Conservation (phyloP, 2,888 invertebrate species). For the Hirudinaria manillensis region DNA sequence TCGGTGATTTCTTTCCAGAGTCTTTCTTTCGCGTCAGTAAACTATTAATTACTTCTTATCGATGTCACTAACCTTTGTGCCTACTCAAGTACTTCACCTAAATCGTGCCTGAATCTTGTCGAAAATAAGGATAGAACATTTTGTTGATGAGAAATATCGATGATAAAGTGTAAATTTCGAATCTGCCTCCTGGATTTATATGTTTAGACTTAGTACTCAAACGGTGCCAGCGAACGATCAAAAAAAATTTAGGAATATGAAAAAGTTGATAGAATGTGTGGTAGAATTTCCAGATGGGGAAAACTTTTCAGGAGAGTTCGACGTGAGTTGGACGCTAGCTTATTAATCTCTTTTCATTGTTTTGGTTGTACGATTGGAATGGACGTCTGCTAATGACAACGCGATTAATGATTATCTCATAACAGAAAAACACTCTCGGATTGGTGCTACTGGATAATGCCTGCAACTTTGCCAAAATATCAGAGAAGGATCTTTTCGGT, state of each 20-base stretch:
- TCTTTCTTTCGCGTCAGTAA: no score
- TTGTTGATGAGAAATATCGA: no score
- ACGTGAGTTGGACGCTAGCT: background rate
- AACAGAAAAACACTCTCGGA: background rate
- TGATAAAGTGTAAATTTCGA: background rate
- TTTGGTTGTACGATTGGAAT: background rate
- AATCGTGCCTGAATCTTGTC: no score
- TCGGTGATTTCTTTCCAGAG: no score
- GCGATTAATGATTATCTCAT: background rate
- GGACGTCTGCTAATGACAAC: background rate
- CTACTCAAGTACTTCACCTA: no score
- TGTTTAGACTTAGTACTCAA: background rate
- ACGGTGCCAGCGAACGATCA: background rate
- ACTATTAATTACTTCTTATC: no score
- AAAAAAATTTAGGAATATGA: slow-evolving; percentile 2
- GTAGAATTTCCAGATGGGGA: slow-evolving; percentile 20
- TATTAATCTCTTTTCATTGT: no score
- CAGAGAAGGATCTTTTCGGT: background rate
- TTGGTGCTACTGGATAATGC: background rate
- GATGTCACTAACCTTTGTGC: no score
- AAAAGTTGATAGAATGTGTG: slow-evolving; percentile 6
- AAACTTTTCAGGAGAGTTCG: background rate
- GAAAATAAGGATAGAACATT: no score
- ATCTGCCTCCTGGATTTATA: background rate
- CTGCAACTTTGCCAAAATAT: background rate